phyloP scores from a whole-genome alignment of 1,140 invertebrate genomes.

The Tetragonula clypearis region DNA sequence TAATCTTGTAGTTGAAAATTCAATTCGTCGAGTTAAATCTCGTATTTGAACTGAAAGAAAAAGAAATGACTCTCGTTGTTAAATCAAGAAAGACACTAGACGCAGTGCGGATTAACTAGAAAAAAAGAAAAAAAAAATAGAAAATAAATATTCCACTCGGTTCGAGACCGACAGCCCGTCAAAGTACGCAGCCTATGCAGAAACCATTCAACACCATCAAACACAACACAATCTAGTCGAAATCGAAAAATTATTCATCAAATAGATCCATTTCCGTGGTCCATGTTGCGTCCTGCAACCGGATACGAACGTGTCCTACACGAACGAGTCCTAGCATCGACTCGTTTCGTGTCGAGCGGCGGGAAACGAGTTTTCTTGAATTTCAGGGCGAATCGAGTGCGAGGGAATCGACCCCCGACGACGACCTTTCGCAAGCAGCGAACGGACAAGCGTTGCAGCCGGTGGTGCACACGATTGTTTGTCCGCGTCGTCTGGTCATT shows the following conservation, averaged over 20 bases:
- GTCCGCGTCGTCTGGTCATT: constrained; percentile 69
- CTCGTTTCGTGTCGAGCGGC: not conserved
- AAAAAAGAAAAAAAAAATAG: too few species aligned
- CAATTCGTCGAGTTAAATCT: too few species aligned
- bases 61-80: too few species aligned
- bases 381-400: constrained; percentile 42
- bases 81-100: too few species aligned
- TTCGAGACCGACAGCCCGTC: too few species aligned
- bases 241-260: not conserved
- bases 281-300: not conserved
- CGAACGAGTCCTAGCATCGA: not conserved
- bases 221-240: too few species aligned
- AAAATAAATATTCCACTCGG: too few species aligned
- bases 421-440: constrained; percentile 51
- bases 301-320: not conserved
- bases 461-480: constrained; percentile 4
- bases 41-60: too few species aligned
- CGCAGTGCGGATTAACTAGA: too few species aligned
- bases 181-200: too few species aligned
- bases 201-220: too few species aligned
- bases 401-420: constrained; percentile 46
- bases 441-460: not conserved
- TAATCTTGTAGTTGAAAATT: too few species aligned
- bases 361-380: constrained; percentile 36
- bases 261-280: constrained; percentile 21